These are phyloP conservation scores for Elanoides forficatus DNA, from an alignment of 2,113 vertebrate species.

Conservation along the genomic window DNA sequence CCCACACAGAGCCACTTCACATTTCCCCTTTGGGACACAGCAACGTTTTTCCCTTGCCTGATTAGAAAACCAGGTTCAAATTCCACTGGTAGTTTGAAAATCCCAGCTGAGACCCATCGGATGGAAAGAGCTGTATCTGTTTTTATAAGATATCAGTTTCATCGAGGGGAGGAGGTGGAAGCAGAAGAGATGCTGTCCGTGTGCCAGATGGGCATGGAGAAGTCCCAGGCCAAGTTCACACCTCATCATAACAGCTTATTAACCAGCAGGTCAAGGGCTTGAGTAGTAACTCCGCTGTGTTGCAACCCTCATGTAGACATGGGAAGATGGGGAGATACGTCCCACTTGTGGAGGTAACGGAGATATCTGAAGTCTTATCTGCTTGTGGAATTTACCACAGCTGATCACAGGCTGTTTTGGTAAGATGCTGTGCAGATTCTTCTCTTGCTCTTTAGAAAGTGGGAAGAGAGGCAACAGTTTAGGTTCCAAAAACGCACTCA, in stretches of 20 bases:
- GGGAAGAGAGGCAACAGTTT: neutral
- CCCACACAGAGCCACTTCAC: neutral
- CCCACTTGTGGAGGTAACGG: accelerated
- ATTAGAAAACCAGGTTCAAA: neutral
- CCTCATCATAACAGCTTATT: conserved; percentile 2
- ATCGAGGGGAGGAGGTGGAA: neutral
- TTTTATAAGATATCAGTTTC: neutral
- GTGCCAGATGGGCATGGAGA: neutral
- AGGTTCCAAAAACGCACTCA: neutral
- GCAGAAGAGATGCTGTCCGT: neutral
- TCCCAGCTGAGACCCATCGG: neutral
- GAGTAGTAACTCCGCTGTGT: neutral
- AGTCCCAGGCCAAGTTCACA: neutral
- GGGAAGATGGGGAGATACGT: neutral
- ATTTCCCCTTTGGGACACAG: neutral
- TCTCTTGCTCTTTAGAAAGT: neutral
- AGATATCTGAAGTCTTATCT: neutral
- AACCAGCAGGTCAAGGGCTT: neutral
- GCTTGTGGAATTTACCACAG: neutral
- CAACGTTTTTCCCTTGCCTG: neutral
- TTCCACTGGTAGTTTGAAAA: neutral
- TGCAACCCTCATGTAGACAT: neutral
- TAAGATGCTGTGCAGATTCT: neutral
- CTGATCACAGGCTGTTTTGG: neutral
- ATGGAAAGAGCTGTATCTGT: neutral